Conservation (phyloP, 2,797 vertebrate species). For the Leptodactylus fallax region DNA sequence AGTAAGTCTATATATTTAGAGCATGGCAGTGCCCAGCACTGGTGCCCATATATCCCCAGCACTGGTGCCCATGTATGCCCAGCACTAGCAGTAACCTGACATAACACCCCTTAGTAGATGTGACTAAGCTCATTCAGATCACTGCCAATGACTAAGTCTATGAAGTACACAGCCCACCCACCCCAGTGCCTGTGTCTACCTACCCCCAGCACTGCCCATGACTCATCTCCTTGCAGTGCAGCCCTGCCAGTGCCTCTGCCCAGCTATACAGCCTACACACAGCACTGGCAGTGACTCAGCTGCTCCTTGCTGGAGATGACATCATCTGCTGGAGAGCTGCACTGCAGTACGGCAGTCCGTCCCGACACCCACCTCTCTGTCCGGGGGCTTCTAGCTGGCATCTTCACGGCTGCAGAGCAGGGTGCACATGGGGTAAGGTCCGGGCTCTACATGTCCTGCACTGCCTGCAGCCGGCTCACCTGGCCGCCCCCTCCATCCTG, state of each 20-base stretch:
- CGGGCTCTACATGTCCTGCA: neutral
- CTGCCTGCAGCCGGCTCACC: slow-evolving; percentile 18
- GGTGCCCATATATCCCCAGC: too few relatives aligned
- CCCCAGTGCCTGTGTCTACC: too few relatives aligned
- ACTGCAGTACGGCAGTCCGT: slow-evolving; percentile 14
- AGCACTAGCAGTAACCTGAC: too few relatives aligned
- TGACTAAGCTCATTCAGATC: too few relatives aligned
- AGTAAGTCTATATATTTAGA: too few relatives aligned
- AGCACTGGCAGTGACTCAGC: neutral
- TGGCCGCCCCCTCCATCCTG: slow-evolving; percentile 36
- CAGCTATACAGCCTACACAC: neutral
- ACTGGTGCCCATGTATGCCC: too few relatives aligned
- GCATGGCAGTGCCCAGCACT: too few relatives aligned
- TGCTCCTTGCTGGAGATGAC: slow-evolving; percentile 21
- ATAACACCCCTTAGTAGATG: too few relatives aligned
- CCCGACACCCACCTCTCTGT: slow-evolving; percentile 31
- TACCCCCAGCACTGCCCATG: too few relatives aligned
- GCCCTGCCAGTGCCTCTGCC: too few relatives aligned
- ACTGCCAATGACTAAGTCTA: neutral
- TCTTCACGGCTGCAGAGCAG: slow-evolving; percentile 12
- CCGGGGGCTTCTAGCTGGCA: slow-evolving; percentile 35
- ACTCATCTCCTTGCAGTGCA: too few relatives aligned
- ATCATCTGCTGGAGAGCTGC: slow-evolving; percentile 33
- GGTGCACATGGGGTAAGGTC: neutral
- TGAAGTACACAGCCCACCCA: too few relatives aligned